A percentile compares a stretch with the other conserved stretches of the same genome.
These are phyloP conservation scores for Sesamia nonagrioides DNA, from an alignment of 1,140 invertebrate genomes.

Conservation along the genomic window DNA sequence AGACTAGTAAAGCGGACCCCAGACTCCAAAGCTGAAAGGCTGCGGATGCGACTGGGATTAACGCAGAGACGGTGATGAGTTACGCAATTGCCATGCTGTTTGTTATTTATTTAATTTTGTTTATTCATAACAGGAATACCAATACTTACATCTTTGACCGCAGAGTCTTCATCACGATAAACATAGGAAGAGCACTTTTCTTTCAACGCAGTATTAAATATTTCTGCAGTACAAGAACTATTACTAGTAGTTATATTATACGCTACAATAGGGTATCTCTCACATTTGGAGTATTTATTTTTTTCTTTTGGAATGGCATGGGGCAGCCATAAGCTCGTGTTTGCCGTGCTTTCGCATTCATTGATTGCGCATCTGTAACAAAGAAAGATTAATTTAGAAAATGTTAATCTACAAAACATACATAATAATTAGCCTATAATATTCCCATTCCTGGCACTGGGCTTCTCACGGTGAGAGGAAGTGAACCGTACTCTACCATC, in stretches of 20 bases:
- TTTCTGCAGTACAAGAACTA: slow-evolving; percentile 56
- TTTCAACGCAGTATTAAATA: slow-evolving; percentile 58
- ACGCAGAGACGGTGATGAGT: too few relatives aligned
- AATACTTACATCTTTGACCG: slow-evolving; percentile 78
- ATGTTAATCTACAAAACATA: too few relatives aligned
- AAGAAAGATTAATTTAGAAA: slow-evolving; percentile 17
- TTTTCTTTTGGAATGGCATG: slow-evolving; percentile 74
- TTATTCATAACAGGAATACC: background rate
- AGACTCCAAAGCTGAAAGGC: too few relatives aligned
- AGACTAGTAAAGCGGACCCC: too few relatives aligned
- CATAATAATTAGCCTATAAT: too few relatives aligned
- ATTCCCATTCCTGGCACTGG: too few relatives aligned
- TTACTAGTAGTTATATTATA: slow-evolving; percentile 38
- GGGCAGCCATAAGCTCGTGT: slow-evolving; percentile 64
- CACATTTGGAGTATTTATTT: slow-evolving; percentile 64
- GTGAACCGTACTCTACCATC: too few relatives aligned
- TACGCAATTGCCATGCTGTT: too few relatives aligned
- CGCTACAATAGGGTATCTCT: slow-evolving; percentile 54
- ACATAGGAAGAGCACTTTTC: slow-evolving; percentile 65
- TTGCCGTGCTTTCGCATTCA: slow-evolving; percentile 66
- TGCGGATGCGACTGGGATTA: too few relatives aligned
- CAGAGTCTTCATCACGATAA: slow-evolving; percentile 74
- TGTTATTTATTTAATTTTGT: too few relatives aligned
- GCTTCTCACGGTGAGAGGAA: too few relatives aligned
- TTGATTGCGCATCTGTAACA: slow-evolving; percentile 65